phyloP scores from a whole-genome alignment of 2,113 vertebrate species.

The Equus quagga region DNA sequence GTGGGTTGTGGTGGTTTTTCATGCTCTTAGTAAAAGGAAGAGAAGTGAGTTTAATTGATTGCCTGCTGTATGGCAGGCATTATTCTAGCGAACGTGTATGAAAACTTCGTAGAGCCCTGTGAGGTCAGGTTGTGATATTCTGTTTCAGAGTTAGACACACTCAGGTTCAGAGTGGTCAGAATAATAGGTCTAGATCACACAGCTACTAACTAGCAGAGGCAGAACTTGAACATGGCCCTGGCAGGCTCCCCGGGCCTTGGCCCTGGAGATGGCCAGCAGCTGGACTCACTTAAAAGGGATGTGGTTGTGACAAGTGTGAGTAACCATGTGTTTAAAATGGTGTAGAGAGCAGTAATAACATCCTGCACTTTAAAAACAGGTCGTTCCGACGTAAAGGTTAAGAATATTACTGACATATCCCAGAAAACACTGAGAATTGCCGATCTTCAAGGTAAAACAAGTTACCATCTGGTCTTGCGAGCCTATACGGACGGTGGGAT shows the following conservation, averaged over 20 bases:
- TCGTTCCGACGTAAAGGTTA: constrained; percentile 85
- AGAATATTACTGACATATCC: constrained; percentile 88
- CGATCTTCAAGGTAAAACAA: constrained; percentile 89
- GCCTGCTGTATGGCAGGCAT: neutral
- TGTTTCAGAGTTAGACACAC: neutral
- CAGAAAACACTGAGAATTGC: constrained; percentile 87
- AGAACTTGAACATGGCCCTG: neutral
- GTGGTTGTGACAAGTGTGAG: neutral
- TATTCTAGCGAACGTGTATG: neutral
- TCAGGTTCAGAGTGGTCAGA: neutral
- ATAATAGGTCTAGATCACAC: neutral
- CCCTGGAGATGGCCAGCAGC: neutral
- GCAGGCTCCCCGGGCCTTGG: neutral
- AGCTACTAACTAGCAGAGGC: neutral
- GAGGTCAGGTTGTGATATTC: neutral
- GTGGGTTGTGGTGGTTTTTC: neutral
- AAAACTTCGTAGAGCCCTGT: neutral
- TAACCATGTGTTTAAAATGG: neutral
- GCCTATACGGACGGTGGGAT: constrained; percentile 88
- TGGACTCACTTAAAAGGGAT: neutral
- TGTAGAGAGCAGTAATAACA: neutral
- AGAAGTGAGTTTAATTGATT: neutral
- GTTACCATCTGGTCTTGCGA: constrained; percentile 87
- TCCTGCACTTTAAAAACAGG: constrained; percentile 77
- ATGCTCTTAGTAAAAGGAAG: neutral